Evolutionary conservation across 2,888 invertebrate species (phyloP).

Genomic region (Gymnoscelis rufifasciata): DNA sequence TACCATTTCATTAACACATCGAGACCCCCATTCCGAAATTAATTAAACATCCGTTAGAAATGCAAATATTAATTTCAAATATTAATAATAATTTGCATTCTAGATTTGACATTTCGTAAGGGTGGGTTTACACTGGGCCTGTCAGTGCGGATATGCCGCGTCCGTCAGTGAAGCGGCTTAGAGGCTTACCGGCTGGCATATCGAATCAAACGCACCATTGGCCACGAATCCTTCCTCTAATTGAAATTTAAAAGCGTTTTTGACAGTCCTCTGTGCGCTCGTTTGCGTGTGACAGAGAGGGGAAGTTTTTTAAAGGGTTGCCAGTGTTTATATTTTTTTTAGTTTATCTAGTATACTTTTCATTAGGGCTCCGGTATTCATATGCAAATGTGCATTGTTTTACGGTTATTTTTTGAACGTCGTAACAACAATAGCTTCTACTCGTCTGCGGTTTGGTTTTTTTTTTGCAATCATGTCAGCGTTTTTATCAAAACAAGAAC

Average conservation of each 20-base stretch:
- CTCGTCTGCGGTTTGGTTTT: too few relatives aligned
- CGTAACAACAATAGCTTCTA: too few relatives aligned
- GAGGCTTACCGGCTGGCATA: slow-evolving; percentile 44
- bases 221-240: slow-evolving; percentile 48
- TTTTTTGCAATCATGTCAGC: too few relatives aligned
- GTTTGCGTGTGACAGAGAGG: slow-evolving; percentile 40
- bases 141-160: slow-evolving; percentile 33
- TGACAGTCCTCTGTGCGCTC: slow-evolving; percentile 45
- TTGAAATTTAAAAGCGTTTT: slow-evolving; percentile 60
- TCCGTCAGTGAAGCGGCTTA: slow-evolving; percentile 48
- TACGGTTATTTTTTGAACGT: slow-evolving; percentile 4
- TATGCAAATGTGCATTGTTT: slow-evolving; percentile 16
- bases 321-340: slow-evolving; percentile 19
- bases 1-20: slow-evolving; percentile 18
- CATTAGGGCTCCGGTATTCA: slow-evolving; percentile 9
- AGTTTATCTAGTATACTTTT: slow-evolving; percentile 9
- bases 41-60: slow-evolving; percentile 23
- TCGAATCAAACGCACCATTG: slow-evolving; percentile 57
- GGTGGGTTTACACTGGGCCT: slow-evolving; percentile 22
- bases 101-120: slow-evolving; percentile 22
- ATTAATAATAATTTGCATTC: slow-evolving; percentile 27
- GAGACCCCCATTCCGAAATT: slow-evolving; percentile 14
- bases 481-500: too few relatives aligned
- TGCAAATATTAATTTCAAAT: slow-evolving; percentile 25
- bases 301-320: slow-evolving; percentile 18